phyloP scores from a whole-genome alignment of 1,140 invertebrate genomes.

The Drosophila tsacasi region DNA sequence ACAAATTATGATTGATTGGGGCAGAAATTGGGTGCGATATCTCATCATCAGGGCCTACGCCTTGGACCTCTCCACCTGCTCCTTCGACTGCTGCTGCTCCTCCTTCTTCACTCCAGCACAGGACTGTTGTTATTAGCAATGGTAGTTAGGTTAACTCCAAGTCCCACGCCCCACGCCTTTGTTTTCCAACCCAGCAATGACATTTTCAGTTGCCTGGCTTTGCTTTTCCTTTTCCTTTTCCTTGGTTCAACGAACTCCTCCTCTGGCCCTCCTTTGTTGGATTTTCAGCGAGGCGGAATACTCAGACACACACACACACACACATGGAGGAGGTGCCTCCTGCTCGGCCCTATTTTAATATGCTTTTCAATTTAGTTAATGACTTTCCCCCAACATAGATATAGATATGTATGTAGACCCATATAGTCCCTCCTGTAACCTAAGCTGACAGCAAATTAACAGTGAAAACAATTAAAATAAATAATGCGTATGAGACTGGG shows the following conservation, averaged over 20 bases:
- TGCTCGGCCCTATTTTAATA: constrained; percentile 53
- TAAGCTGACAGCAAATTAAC: constrained; percentile 22
- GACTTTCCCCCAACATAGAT: constrained; percentile 46
- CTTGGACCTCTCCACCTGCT: neutral
- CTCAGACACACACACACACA: constrained; percentile 4
- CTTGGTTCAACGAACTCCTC: constrained; percentile 71
- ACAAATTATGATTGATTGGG: constrained; percentile 65
- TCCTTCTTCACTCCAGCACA: neutral
- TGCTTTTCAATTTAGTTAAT: constrained; percentile 79
- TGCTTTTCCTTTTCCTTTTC: constrained; percentile 51
- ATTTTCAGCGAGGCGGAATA: constrained; percentile 53
- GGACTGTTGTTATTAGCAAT: constrained; percentile 73
- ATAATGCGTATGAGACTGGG: constrained; percentile 66
- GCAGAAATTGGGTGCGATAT: constrained; percentile 53
- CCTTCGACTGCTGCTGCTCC: neutral
- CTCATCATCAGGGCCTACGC: constrained; percentile 18
- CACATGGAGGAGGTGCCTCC: neutral
- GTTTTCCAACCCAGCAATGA: constrained; percentile 42
- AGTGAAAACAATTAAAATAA: constrained; percentile 20
- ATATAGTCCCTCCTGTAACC: constrained; percentile 10
- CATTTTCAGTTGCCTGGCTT: constrained; percentile 50
- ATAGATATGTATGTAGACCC: neutral
- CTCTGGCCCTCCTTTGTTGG: constrained; percentile 33
- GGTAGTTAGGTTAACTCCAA: constrained; percentile 39
- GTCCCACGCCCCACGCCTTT: constrained; percentile 6